A percentile compares a stretch with the other conserved stretches of the same genome.
Conservation (phyloP, 2,797 vertebrate species). For the Vultur gryphus region DNA sequence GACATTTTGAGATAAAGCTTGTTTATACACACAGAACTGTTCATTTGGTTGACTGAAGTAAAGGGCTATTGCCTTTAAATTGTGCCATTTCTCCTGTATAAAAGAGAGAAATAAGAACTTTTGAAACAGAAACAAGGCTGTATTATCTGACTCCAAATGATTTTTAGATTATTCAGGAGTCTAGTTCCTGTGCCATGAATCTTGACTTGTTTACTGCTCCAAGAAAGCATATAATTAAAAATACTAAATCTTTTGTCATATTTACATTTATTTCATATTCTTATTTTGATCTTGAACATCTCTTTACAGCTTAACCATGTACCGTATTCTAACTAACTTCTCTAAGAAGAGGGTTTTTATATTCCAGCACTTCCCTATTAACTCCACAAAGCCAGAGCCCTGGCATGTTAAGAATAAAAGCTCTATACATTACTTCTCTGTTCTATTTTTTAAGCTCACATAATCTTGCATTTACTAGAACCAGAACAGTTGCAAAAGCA, state of each 20-base stretch:
- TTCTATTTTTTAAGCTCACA: not conserved
- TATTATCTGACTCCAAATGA: not conserved
- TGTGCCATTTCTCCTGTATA: not conserved
- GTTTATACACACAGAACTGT: not conserved
- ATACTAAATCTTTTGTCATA: not conserved
- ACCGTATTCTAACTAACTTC: not conserved
- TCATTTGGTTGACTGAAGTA: not conserved
- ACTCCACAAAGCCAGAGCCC: not conserved
- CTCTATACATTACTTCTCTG: not conserved
- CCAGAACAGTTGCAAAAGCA: not conserved
- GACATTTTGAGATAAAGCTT: not conserved
- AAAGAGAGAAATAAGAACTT: not conserved
- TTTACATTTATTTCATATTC: not conserved
- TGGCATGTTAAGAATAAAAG: not conserved
- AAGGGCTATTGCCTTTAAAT: not conserved
- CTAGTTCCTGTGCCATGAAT: not conserved
- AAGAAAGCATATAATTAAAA: not conserved
- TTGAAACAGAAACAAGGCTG: not conserved
- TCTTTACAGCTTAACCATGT: not conserved
- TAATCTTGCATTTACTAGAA: not conserved
- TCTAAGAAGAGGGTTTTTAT: not conserved
- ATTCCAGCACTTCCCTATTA: not conserved
- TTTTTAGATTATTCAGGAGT: not conserved
- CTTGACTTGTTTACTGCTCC: not conserved
- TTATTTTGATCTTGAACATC: not conserved